These are phyloP conservation scores for Sphaerophoria rueppellii DNA, from an alignment of 2,888 invertebrate species.

Conservation along the genomic window DNA sequence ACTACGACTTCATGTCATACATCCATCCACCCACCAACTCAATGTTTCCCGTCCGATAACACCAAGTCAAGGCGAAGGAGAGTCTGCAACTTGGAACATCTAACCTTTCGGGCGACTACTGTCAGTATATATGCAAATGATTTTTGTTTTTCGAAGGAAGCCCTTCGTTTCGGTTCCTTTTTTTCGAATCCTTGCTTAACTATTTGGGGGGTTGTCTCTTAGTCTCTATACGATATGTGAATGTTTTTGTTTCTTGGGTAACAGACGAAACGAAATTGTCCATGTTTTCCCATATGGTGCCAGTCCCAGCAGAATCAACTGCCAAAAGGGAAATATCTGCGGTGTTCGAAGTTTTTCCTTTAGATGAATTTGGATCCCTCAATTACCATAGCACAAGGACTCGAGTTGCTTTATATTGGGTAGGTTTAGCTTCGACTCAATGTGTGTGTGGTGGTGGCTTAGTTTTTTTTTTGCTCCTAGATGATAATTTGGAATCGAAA, in stretches of 20 bases:
- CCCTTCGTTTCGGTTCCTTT: conserved; percentile 49
- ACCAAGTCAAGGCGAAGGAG: not conserved
- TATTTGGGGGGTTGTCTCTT: not conserved
- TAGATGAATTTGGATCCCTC: conserved; percentile 61
- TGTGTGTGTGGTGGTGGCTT: not conserved
- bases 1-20: conserved; percentile 71
- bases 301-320: conserved; percentile 73
- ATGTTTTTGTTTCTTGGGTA: conserved; percentile 71
- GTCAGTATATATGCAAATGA: conserved; percentile 66
- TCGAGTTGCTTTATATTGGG: conserved; percentile 14
- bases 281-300: conserved; percentile 73
- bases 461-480: conserved; percentile 28
- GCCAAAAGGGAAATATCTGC: conserved; percentile 70
- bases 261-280: conserved; percentile 72
- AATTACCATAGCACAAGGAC: conserved; percentile 65
- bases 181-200: conserved; percentile 25
- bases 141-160: conserved; percentile 52
- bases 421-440: not conserved
- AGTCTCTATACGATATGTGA: conserved; percentile 12
- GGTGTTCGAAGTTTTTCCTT: conserved; percentile 65
- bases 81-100: conserved; percentile 14
- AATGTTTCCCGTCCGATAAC: conserved; percentile 20
- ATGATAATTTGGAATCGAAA: conserved; percentile 58
- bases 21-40: conserved; percentile 52
- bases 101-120: conserved; percentile 59